Base-by-base conservation (phyloP, 2,888 invertebrate species). In the Tuberolachnus salignus region DNA sequence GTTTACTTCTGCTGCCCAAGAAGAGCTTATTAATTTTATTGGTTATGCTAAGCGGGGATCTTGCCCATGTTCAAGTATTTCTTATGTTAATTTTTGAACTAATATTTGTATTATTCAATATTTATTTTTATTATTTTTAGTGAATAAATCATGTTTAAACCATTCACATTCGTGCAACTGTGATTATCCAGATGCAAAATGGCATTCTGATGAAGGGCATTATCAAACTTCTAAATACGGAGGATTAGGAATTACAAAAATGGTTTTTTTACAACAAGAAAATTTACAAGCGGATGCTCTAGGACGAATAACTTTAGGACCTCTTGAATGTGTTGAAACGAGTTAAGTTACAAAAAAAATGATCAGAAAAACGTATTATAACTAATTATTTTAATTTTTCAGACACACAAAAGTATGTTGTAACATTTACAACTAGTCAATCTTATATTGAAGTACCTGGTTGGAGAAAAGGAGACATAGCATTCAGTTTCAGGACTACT, bases 361-460 rank as follows among this genome's bases (percentile, higher is more conserved):
- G 6, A 34, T 13, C 49, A 46, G 13, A 66, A 81, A 63, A 63
- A 21, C 13, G 6, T n/a, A 63, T 59, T n/a, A 26, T 14, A 70
- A 80, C 1, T 55, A 19, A 34, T 42, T 16, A 11, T 19, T 21
- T 81, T 70, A 74, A 69, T 67, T 82, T 87, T 86, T 51, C 85
- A 94, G 95, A 96, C 86, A 95, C 94, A 1, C 94, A 95, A 86
- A 91, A 94, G 83, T 95, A 94, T 85, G 95, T 96, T 10, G 95
- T 97, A 13, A 97, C 96, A 6, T 96, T 97, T 84, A 95, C 95
- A 66, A 95, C 95, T 0, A 93, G 94, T 44, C 94, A 94, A 83
- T 95, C 95, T 0, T 96, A 94, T 85, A 92, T 97, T 82, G 94
- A 95, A 87, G 94, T 96, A 1, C 95, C 94, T 0, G 94, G 95